These are phyloP conservation scores for Meriones psammophilus DNA, from an alignment of 2,797 vertebrate species.

Conservation along the genomic window DNA sequence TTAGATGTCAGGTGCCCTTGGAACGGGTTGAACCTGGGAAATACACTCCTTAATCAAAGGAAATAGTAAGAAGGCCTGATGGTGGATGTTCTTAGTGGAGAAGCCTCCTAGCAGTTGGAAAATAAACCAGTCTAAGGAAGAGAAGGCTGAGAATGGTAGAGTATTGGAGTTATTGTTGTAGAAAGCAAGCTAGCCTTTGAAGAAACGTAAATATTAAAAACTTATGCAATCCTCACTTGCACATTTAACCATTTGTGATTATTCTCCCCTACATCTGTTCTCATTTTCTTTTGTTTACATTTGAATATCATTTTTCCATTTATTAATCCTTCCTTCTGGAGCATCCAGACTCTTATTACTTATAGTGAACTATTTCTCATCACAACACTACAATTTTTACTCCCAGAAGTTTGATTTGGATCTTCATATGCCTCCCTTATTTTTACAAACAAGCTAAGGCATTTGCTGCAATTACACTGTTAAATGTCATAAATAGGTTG, in stretches of 20 bases:
- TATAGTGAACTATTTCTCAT: neutral
- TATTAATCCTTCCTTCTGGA: neutral
- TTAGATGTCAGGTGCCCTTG: neutral
- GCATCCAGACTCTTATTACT: no score
- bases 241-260: neutral
- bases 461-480: no score
- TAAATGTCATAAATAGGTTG: neutral
- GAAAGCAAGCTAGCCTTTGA: neutral
- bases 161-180: neutral
- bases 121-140: neutral
- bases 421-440: neutral
- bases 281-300: neutral
- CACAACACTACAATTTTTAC: neutral
- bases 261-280: no score
- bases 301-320: neutral
- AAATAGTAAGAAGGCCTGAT: neutral
- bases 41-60: neutral
- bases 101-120: neutral
- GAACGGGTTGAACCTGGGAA: neutral
- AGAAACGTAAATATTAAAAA: neutral
- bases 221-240: no score
- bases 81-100: fast-evolving
- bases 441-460: neutral
- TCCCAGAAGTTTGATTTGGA: neutral
- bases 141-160: neutral